Base-by-base conservation (phyloP, 1,140 invertebrate species). In the Trachymyrmex septentrionalis region DNA sequence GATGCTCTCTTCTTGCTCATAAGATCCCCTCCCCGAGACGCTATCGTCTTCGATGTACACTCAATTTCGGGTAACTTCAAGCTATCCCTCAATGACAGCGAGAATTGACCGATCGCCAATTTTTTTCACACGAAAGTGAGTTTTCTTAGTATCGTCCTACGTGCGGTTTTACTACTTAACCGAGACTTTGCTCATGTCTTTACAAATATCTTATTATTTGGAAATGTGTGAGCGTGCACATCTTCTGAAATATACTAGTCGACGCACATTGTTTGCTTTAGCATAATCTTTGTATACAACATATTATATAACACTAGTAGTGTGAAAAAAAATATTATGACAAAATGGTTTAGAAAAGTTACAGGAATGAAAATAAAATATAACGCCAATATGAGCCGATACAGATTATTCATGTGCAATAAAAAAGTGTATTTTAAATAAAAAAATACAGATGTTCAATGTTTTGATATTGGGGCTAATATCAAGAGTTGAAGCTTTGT, bases 61-160 rank as follows among this genome's bases (percentile, higher is more conserved):
- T 72, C 34, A 44, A 82, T 72, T 82, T 73, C 6, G 67, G 21
- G 7, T 44, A 72, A 30, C 53, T 82, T 38, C 34, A 34, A 80
- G 53, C 34, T 82, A 67, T 72, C 53, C 24, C 53, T 21, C 19
- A 34, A 61, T 73, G 69, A 75, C 38, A 19, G 34, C 12, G 19
- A 12, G 14, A 73, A 84, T 75, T 73, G 69, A 55, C 19, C 19
- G 38, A 61, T 72, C 19, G 80, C 34, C 34, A 82, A 73, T 82
- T 82, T 82, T 84, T 84, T 73, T 55, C n/a, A 48, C 24, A 27
- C 24, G 2, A 48, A n/a, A 24, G 10, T 30, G 7, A 38, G 24
- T 61, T 61, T 48, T 61, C 10, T 61, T 50, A 61, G 44, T 19
- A 19, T 3, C 30, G 48, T 69, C 21, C 14, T 27, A 55, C 1